Base-by-base conservation (phyloP, 2,113 vertebrate species). In the Notothenia rossii region DNA sequence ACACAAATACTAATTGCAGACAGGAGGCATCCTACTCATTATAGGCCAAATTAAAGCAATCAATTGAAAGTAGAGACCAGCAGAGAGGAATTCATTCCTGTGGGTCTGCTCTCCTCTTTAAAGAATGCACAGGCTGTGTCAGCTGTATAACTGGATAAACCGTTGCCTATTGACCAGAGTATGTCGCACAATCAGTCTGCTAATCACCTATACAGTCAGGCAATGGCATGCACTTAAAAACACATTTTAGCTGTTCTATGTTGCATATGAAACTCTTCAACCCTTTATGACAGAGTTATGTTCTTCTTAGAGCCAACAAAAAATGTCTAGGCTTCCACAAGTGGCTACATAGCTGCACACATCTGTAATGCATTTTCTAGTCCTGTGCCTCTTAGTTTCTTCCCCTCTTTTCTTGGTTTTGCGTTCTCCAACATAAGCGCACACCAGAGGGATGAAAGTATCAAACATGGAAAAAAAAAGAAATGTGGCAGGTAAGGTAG, bases 331-430 rank as follows among this genome's bases (percentile, higher is more conserved):
- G 89, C 85, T 72, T 75, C 86, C 60, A 79, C 65, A 61, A 85
- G 71, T 48, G 55, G 68, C 78, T 79, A 46, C 81, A 82, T 68
- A 65, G 40, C 79, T 83, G 77, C 75, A 72, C 82, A 92, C 91
- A 92, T 92, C 91, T 93, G 91, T n/a, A 85, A 92, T 54, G 64
- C 86, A 92, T 92, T 93, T 92, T 55, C 75, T 70, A n/a, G 75
- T 69, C 72, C 74, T 51, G 58, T 45, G 71, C 76, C 77, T 82
- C 77, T 18, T n/a, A 67, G 56, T 71, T 75, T 81, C 85, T 43
- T 51, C 62, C 75, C 65, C 78, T 82, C 46, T 62, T 56, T 64
- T 84, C 54, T 45, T 45, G 18, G 64, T 68, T 77, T 66, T 62
- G 63, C 58, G 29, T 70, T 45, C 63, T 81, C 84, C 75, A 80